These are phyloP conservation scores for Illadopsis cleaveri DNA, from an alignment of 2,113 vertebrate species.

Conservation along the genomic window DNA sequence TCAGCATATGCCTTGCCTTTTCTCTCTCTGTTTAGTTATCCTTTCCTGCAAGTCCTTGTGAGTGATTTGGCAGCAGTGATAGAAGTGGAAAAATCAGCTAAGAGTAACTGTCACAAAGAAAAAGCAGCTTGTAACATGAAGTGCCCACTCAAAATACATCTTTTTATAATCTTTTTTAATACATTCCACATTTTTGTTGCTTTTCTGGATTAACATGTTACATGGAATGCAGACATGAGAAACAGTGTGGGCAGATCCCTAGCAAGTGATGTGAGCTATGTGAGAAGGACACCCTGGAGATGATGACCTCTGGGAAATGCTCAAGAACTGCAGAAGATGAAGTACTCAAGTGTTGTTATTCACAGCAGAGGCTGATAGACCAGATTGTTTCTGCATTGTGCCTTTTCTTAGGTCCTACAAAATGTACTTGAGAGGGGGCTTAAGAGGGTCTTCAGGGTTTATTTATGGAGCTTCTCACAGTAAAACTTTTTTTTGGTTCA, in stretches of 20 bases:
- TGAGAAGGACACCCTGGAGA: background rate
- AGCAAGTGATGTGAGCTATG: background rate
- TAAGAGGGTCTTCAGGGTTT: background rate
- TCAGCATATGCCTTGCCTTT: background rate
- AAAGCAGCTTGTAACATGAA: background rate
- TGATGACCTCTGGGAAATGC: background rate
- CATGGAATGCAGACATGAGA: background rate
- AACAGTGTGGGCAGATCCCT: background rate
- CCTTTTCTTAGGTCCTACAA: background rate
- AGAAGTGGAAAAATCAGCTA: background rate
- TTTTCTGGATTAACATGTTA: background rate
- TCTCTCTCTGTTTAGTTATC: background rate
- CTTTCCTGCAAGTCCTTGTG: background rate
- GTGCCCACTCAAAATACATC: background rate
- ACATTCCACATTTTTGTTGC: background rate
- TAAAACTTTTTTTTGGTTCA: background rate
- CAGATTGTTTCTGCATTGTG: background rate
- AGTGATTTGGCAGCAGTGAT: background rate
- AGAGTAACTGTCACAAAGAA: background rate
- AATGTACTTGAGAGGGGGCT: background rate
- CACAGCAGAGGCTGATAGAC: background rate
- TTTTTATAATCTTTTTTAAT: background rate
- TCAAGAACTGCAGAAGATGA: background rate
- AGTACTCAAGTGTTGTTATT: background rate
- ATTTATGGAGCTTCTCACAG: background rate